Base-by-base conservation (phyloP, 2,888 invertebrate genomes). In the Tanytarsus gracilentus region DNA sequence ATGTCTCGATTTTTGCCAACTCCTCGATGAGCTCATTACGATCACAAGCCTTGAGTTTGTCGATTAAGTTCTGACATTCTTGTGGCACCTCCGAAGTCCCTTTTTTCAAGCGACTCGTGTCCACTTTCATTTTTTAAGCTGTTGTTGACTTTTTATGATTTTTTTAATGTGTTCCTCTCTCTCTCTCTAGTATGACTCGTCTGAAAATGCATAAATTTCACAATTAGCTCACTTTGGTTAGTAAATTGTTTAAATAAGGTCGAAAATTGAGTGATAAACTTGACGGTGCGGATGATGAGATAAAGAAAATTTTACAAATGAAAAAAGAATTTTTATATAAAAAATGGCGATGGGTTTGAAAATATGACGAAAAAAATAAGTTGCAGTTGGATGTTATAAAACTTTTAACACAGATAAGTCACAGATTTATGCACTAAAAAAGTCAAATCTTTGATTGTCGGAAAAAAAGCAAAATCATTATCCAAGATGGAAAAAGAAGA, bases 1-100 rank as follows among this genome's bases (percentile, higher is more conserved):
- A 90, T 40, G 85, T 82, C 66, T 85, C 86, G 64, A 90, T 82
- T 65, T 81, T 81, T 63, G 82, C 80, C 61, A 90, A 73, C 70
- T 86, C 85, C 51, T 79, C 77, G 2, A 84, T 72, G 62, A 90
- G 75, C 68, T 84, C 83, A 61, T 79, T 75, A 48, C 80, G 78
- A 50, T 81, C 81, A 68, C 83, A 84, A 64, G 78, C 77, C 66
- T 83, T 82, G 53, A 89, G 73, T 67, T 82, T 81, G 67, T 84
- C 85, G 67, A 89, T 88, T 61, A 89, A 76, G 65, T 79, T 79
- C 69, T 84, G 84, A 70, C 88, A 89, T 75, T 89, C 88, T 63
- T 80, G 76, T 65, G 85, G 84, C 74, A 88, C 84, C 77, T 89
- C 88, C 64, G 88, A 86, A 69, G 86, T 85, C 78, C 86, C 85